Base-by-base conservation (phyloP, 1,140 invertebrate genomes). In the Drosophila oshimai region DNA sequence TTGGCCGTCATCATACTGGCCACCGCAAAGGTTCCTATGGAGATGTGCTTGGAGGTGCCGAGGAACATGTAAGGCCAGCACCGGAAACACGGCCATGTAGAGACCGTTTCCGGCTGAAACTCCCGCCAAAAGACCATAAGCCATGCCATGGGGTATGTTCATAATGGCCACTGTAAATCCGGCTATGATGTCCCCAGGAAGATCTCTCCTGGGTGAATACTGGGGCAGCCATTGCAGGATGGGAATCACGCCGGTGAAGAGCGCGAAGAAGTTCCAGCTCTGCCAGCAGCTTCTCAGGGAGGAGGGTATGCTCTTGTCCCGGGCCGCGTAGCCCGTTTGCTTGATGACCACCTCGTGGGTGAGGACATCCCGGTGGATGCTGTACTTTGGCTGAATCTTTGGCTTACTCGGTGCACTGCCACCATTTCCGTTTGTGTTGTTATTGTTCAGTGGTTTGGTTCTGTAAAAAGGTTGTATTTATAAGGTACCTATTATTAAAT, bases 11-110 rank as follows among this genome's bases (percentile, higher is more conserved):
- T 97, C 78, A 98, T 93, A 86, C 96, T 97, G 39, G 96, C 93
- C 0, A 98, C 95, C 12, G 97, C 96, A 91, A 98, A 98, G 0
- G 96, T 97, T 93, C 98, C 98, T 92, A 99, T 95, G 1, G 98
- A 99, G 13, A 97, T 94, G 80, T 99, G 98, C 39, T 94, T 93
- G 1, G 98, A 99, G 4, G 98, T 98, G 22, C 97, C 98, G 53
- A 99, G 94, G 39, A 99, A 92, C 47, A 96, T 94, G 90, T 99
- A 99, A 99, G 4, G 98, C 92, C 0, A 99, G 90, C 0, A 97
- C 95, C 2, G 98, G 97, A 91, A 99, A 98, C 78, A 99, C 97
- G 0, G 97, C 97, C 94, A 98, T 98, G 91, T 99, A 99, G 2
- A 99, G 94, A 4, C 98, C 98, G 51, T 95, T 94, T 24, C 98